Percentiles rank a stretch among this genome's conserved stretches.
Conservation (phyloP, 2,113 vertebrate genomes). For the Clarias magur region DNA sequence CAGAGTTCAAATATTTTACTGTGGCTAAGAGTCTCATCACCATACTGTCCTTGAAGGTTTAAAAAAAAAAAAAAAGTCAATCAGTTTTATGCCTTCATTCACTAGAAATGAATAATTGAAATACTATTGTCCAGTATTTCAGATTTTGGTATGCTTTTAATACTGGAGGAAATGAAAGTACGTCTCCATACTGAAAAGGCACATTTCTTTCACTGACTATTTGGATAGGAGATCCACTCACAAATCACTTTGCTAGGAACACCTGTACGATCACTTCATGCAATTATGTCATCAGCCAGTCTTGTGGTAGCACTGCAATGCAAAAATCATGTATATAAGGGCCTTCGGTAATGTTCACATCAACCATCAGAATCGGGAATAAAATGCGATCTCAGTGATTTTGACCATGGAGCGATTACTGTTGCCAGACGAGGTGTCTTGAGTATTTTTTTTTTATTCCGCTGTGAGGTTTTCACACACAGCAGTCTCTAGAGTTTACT, state of each 20-base stretch:
- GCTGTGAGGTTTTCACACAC: background rate
- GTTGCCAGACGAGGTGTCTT: background rate
- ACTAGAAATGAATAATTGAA: background rate
- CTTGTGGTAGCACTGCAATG: background rate
- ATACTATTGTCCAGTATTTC: background rate
- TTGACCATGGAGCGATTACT: background rate
- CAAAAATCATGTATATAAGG: background rate
- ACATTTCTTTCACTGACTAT: background rate
- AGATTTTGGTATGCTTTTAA: background rate
- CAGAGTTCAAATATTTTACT: too few species aligned
- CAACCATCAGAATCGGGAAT: background rate
- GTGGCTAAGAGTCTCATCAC: too few species aligned
- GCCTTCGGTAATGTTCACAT: background rate
- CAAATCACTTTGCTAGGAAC: background rate
- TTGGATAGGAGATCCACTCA: background rate
- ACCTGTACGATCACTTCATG: background rate
- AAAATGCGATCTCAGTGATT: background rate
- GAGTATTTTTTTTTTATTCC: background rate
- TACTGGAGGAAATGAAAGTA: background rate
- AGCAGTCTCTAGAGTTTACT: background rate
- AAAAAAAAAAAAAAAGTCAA: too few species aligned
- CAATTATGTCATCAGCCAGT: background rate
- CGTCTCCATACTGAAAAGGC: background rate
- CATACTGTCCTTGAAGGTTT: too few species aligned
- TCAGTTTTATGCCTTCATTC: too few species aligned